Evolutionary conservation across 2,888 invertebrate genomes (phyloP), one percentile per base, ranked within the genome.

Genomic region (Eilema griseolum): DNA sequence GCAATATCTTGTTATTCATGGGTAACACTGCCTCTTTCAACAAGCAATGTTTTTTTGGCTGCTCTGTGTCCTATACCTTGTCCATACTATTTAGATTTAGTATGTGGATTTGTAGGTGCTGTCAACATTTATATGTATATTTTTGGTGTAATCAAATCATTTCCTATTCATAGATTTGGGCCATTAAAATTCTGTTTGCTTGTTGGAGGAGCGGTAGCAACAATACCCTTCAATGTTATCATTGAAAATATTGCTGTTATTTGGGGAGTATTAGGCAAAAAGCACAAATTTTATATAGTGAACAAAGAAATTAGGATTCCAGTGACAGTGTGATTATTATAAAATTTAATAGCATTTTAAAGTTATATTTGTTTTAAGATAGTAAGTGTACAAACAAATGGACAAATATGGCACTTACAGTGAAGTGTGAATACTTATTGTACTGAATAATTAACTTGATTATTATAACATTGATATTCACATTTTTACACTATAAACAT

Each of bases 91-190:
- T 96, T 99, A 86, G 98, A 99, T 90, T 97, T 98, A 83, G 88
- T 98, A 37, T 98, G 98, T 93, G 98, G 98, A 70, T 99, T 99
- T 88, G 98, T 98, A 84, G 99, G 98, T 76, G 99, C 98, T 74
- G 98, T 99, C 71, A 99, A 98, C 91, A 98, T 99, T 88, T 99
- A 99, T 92, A 99, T 99, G 99, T 99, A 99, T 91, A 97, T 99
- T 76, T 99, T 99, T 93, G 99, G 99, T 76, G 99, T 99, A n/a
- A 96, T 99, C 67, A 99, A 99, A 91, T 99, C 99, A 69, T 99
- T 99, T 89, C 98, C 98, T 28, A 95, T 98, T 52, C 97, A 98
- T 91, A 97, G 98, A 85, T 97, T 98, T 89, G 99, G 99, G 16
- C 93, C 98, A 74, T 87, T 97, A 59, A 97, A 97, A 89, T 98